Evolutionary conservation across 2,797 vertebrate genomes (phyloP), one percentile per base, ranked within the genome.

Genomic region (Erethizon dorsatum): DNA sequence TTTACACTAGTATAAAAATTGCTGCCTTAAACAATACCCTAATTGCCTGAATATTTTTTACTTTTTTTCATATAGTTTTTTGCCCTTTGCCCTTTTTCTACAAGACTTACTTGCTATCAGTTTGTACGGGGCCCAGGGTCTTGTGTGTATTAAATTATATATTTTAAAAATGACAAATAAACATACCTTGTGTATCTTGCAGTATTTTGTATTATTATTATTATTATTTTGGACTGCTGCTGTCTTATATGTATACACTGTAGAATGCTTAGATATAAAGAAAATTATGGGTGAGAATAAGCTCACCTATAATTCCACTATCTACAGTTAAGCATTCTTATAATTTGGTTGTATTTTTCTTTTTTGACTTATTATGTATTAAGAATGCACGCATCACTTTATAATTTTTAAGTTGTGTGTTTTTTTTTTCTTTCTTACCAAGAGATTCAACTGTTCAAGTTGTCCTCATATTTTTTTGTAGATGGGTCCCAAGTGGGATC

Each of bases 261-360:
- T 75, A 77, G 37, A 84, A 94, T 94, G 20, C 78, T 93, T 93
- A 54, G 8, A 84, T 65, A 89, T 59, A 84, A 31, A 87, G 69
- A 91, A 93, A 93, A 79, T 96, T 82, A 83, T 89, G 33, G 11
- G 31, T 80, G 22, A 91, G 56, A 82, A 75, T 93, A 97, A 96
- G 65, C 1, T 78, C 41, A 95, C 1, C n/a, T 45, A 31, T 87
- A 86, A 61, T 88, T 56, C 75, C 6, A 71, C 28, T 26, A 90
- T 45, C 47, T 83, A 73, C 24, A 59, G 5, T 83, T 90, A 80
- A 59, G 24, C 9, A 69, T 89, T 90, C 37, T 61, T 88, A 96
- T 6, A 80, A 73, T 78, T 94, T 75, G 77, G 79, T 82, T 93
- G 7, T 79, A 33, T 84, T 71, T 94, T 96, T 93, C 18, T 63